These are phyloP conservation scores for Drosophila borealis DNA, from an alignment of 2,888 invertebrate species.

Conservation along the genomic window DNA sequence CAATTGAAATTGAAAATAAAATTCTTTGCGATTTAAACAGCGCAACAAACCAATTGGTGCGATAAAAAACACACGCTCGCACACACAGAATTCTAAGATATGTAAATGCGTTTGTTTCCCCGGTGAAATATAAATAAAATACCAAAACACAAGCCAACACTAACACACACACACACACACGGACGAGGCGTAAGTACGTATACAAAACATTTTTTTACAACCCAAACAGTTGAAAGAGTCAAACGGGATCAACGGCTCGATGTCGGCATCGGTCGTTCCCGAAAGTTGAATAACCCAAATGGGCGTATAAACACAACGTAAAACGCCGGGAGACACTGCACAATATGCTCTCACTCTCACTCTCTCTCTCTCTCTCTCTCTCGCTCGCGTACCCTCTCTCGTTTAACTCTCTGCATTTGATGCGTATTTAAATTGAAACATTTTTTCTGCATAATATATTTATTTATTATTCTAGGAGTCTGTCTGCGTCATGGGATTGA, in stretches of 20 bases:
- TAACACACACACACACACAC: constrained; percentile 16
- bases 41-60: constrained; percentile 52
- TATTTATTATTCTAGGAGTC: constrained; percentile 3
- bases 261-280: constrained; percentile 59
- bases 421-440: constrained; percentile 39
- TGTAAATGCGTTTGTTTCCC: constrained; percentile 78
- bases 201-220: constrained; percentile 29
- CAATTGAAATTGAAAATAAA: constrained; percentile 48
- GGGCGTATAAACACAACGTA: constrained; percentile 69
- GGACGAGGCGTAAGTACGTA: constrained; percentile 18
- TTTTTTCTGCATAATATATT: constrained; percentile 51
- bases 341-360: constrained; percentile 14
- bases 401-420: constrained; percentile 17
- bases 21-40: constrained; percentile 58
- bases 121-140: constrained; percentile 57
- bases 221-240: constrained; percentile 70
- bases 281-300: constrained; percentile 79
- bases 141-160: constrained; percentile 38
- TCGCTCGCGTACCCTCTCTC: constrained; percentile 1
- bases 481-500: too few species aligned
- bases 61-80: constrained; percentile 46
- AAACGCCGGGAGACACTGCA: constrained; percentile 54
- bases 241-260: constrained; percentile 76
- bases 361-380: not conserved
- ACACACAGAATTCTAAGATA: constrained; percentile 46